Evolutionary conservation across 2,888 invertebrate genomes (phyloP), one percentile per base, ranked within the genome.

Genomic region (Apamea sordens): DNA sequence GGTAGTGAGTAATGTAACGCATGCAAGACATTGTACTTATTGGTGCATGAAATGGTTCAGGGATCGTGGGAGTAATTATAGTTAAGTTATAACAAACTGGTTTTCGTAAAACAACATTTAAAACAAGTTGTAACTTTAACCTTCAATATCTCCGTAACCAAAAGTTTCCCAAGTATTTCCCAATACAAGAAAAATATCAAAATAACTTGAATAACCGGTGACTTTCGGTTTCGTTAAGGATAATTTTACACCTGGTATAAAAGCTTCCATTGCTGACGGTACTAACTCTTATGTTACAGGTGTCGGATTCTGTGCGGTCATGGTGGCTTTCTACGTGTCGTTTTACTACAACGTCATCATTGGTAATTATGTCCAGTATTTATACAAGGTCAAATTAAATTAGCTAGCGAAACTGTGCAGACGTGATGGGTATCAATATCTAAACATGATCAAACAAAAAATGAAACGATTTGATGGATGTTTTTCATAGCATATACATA

Each of bases 291-390:
- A 56, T 85, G 83, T 77, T 92, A 28, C 95, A 98, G 98, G 98
- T 88, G 98, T 98, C 56, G 98, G 98, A 75, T 98, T 98, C 94
- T 98, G 98, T 93, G 98, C 98, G 32, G 98, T 98, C 64, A 97
- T 98, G 94, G 98, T 98, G 63, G 98, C 98, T 24, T 98, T 98
- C 95, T 98, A 98, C 95, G 98, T 98, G 24, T 98, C 98, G 0
- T 98, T 98, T 94, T 98, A 98, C 94, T 98, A 98, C 96, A 98
- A 98, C 94, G 98, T 98, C 76, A 98, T 98, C 90, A 98, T 98
- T 90, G 98, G 97, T 97, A 93, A 97, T 96, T 87, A 86, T 78
- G 50, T 61, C 53, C 72, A 53, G 21, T 59, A 24, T 24, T 24
- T 56, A 53, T 21, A 21, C 53, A 21, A 3, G 1, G 18, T 53